Conservation (phyloP, 2,888 invertebrate genomes). For the Carabus problematicus region DNA sequence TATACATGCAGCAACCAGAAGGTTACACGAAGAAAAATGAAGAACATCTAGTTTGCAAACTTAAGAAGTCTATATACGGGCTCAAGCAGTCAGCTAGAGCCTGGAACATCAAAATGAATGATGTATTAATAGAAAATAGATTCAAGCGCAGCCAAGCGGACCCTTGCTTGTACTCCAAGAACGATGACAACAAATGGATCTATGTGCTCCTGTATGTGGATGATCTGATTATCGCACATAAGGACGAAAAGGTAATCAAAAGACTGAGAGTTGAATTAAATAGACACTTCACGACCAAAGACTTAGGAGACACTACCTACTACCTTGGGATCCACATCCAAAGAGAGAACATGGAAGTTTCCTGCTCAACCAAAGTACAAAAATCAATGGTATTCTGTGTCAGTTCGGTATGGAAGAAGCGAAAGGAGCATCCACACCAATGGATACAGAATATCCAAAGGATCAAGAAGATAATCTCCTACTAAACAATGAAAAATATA, state of each 20-base stretch:
- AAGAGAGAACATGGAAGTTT: not conserved
- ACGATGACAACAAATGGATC: not conserved
- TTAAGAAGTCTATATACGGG: conserved; percentile 18
- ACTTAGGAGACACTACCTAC: not conserved
- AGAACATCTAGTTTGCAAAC: conserved; percentile 21
- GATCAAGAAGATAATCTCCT: not conserved
- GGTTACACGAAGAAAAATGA: conserved; percentile 17
- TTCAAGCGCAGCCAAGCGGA: conserved; percentile 3
- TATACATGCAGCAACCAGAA: conserved; percentile 20
- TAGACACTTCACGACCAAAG: not conserved
- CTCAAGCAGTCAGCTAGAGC: conserved; percentile 1
- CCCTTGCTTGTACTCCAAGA: conserved; percentile 3
- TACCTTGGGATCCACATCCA: conserved; percentile 5
- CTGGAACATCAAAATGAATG: conserved; percentile 5
- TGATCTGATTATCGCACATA: not conserved
- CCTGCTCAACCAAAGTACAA: not conserved
- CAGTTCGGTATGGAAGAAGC: not conserved
- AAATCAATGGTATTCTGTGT: not conserved
- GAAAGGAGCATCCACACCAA: conserved; percentile 8
- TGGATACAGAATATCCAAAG: conserved; percentile 4
- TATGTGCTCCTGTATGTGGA: conserved; percentile 6
- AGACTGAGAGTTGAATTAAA: not conserved
- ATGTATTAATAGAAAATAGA: not conserved
- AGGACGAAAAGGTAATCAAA: not conserved
- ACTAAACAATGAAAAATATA: not conserved